Conservation (phyloP, 2,113 vertebrate genomes). For the Xiphophorus couchianus region DNA sequence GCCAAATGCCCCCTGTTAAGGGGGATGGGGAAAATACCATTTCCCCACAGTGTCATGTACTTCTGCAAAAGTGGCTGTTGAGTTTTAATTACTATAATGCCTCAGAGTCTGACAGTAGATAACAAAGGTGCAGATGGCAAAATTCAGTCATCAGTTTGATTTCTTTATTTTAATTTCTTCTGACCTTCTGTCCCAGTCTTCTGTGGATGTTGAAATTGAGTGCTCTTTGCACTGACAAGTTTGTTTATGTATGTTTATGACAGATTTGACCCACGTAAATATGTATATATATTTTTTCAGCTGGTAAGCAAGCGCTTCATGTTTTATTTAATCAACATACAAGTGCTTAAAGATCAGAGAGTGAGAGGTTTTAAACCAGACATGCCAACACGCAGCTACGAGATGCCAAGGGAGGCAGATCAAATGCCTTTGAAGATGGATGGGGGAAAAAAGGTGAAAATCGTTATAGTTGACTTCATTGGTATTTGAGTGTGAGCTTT, state of each 20-base stretch:
- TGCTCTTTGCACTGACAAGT: neutral
- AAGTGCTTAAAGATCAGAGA: conserved; percentile 73
- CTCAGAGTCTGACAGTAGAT: conserved; percentile 65
- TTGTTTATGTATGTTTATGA: conserved; percentile 51
- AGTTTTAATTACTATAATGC: conserved; percentile 80
- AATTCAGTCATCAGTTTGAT: conserved; percentile 43
- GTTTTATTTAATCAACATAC: conserved; percentile 74
- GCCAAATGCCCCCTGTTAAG: conserved; percentile 63
- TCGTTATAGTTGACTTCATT: conserved; percentile 64
- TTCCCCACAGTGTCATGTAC: conserved; percentile 78
- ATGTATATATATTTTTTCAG: conserved; percentile 60
- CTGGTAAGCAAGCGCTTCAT: conserved; percentile 61
- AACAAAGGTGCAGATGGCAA: conserved; percentile 48
- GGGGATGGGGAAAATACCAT: conserved; percentile 55
- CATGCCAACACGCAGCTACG: conserved; percentile 70
- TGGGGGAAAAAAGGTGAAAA: conserved; percentile 56
- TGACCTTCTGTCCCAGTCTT: conserved; percentile 6
- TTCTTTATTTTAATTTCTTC: neutral
- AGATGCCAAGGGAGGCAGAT: conserved; percentile 71
- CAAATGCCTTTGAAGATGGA: conserved; percentile 75
- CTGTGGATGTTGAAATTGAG: neutral
- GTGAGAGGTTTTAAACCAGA: conserved; percentile 63
- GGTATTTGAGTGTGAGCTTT: conserved; percentile 60
- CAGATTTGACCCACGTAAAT: conserved; percentile 64
- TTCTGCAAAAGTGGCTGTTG: conserved; percentile 72